phyloP scores from a whole-genome alignment of 2,888 invertebrate species.

The Drosophila prostipennis region DNA sequence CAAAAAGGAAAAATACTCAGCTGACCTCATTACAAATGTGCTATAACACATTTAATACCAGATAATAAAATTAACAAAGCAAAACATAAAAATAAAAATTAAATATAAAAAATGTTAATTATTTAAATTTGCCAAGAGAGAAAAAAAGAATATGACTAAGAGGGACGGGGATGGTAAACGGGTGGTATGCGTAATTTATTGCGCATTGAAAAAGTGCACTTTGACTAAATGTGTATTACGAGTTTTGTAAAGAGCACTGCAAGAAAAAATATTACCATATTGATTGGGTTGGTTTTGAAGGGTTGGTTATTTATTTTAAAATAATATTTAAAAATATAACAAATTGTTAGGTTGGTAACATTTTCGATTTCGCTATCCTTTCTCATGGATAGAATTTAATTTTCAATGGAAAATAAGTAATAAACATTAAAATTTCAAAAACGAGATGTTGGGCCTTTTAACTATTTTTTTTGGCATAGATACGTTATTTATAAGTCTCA shows the following conservation, averaged over 20 bases:
- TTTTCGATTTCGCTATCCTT: too few relatives aligned
- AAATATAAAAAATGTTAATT: slow-evolving; percentile 55
- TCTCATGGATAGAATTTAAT: too few relatives aligned
- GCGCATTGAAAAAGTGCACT: slow-evolving; percentile 61
- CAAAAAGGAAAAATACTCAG: slow-evolving; percentile 28
- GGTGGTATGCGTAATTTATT: slow-evolving; percentile 67
- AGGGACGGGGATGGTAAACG: background rate
- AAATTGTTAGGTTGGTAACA: too few relatives aligned
- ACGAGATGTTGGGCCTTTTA: too few relatives aligned
- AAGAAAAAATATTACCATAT: background rate
- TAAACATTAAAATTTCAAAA: too few relatives aligned
- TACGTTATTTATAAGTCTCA: too few relatives aligned
- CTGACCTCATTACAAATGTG: slow-evolving; percentile 49
- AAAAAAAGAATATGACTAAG: background rate
- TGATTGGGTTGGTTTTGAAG: too few relatives aligned
- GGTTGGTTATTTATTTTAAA: too few relatives aligned
- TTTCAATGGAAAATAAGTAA: too few relatives aligned
- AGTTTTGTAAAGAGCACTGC: slow-evolving; percentile 10
- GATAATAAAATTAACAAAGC: slow-evolving; percentile 19
- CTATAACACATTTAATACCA: slow-evolving; percentile 39
- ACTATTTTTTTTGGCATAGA: too few relatives aligned
- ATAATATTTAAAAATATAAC: too few relatives aligned
- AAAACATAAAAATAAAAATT: slow-evolving; percentile 15
- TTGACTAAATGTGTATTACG: slow-evolving; percentile 31
- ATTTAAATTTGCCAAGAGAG: slow-evolving; percentile 55